Evolutionary conservation across 1,140 invertebrate genomes (phyloP).

Genomic region (Ceratina calcarata): DNA sequence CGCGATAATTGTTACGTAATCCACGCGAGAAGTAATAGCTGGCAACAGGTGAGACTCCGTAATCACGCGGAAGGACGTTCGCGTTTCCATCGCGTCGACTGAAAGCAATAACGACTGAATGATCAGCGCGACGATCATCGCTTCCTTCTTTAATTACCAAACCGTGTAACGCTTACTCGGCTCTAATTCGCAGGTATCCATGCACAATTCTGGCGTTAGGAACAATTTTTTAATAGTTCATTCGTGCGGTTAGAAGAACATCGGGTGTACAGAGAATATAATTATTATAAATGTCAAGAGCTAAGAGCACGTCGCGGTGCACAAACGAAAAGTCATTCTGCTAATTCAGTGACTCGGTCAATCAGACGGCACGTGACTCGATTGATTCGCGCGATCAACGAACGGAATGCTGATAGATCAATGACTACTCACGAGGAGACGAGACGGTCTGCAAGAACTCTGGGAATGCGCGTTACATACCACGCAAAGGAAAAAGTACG

Average conservation of each 20-base stretch:
- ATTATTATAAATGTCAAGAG: too few species aligned
- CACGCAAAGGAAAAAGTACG: background rate
- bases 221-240: too few species aligned
- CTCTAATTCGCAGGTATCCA: too few species aligned
- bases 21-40: slow-evolving; percentile 30
- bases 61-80: slow-evolving; percentile 36
- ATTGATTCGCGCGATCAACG: slow-evolving; percentile 4
- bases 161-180: background rate
- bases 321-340: background rate
- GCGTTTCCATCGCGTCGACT: background rate
- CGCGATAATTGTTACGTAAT: slow-evolving; percentile 48
- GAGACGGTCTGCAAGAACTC: background rate
- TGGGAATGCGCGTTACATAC: background rate
- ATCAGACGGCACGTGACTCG: slow-evolving; percentile 18
- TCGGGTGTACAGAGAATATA: too few species aligned
- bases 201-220: too few species aligned
- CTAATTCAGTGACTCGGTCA: background rate
- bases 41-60: slow-evolving; percentile 44
- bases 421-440: slow-evolving; percentile 5
- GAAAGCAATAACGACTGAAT: slow-evolving; percentile 21
- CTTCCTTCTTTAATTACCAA: background rate
- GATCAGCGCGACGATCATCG: background rate
- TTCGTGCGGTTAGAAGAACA: too few species aligned
- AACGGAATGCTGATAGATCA: slow-evolving; percentile 13
- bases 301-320: too few species aligned